These are phyloP conservation scores for Pluvianellus socialis DNA, from an alignment of 2,113 vertebrate species.

Conservation along the genomic window DNA sequence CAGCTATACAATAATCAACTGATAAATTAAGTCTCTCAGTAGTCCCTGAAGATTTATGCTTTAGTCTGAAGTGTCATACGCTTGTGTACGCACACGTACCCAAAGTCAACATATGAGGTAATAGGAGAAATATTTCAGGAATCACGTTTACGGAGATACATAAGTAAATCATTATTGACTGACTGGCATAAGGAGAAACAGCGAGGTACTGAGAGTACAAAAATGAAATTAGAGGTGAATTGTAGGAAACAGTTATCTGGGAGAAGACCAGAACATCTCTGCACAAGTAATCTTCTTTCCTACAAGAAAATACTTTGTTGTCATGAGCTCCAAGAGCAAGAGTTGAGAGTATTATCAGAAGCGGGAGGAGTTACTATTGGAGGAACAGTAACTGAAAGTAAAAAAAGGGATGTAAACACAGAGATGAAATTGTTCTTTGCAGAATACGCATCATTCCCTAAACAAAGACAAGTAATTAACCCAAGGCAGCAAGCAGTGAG, in stretches of 20 bases:
- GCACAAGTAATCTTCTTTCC: neutral
- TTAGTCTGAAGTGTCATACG: neutral
- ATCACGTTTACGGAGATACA: neutral
- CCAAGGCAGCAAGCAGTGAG: neutral
- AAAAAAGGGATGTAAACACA: neutral
- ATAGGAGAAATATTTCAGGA: neutral
- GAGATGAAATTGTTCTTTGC: neutral
- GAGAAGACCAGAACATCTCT: neutral
- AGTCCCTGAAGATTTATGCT: neutral
- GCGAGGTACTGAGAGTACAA: neutral
- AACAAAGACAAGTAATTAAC: neutral
- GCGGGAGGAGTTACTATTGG: neutral
- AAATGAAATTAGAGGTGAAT: neutral
- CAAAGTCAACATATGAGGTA: neutral
- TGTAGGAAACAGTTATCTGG: neutral
- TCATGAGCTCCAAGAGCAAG: neutral
- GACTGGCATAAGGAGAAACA: neutral
- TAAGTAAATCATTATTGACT: no score
- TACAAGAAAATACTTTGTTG: neutral
- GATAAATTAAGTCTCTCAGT: neutral
- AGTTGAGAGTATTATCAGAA: neutral
- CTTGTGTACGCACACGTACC: neutral
- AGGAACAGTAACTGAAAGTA: neutral
- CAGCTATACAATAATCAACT: neutral
- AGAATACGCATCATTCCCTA: neutral